Base-by-base conservation (phyloP, 2,797 vertebrate species). In the Bradypodion ventrale region DNA sequence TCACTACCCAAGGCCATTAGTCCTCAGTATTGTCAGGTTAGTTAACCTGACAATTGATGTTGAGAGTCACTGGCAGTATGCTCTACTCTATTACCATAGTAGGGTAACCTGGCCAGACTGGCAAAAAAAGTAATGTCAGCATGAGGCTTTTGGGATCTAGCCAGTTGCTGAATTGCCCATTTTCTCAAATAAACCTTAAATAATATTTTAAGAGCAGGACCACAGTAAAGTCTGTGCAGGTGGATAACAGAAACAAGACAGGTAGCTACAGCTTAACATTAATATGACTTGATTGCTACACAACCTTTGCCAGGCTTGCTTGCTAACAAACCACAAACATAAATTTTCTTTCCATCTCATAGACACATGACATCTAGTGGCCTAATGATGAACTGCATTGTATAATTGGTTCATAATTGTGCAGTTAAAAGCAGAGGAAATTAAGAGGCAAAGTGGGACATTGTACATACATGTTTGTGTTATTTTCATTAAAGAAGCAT, bases 321-420 rank as follows among this genome's bases (percentile, higher is more conserved):
- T 84, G 0, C 37, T 46, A 73, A 80, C 35, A 89, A 81, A 40
- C 27, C 72, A 75, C 62, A 59, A 29, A 0, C 0, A 68, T 23
- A 29, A 32, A 74, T 73, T 82, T 86, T 70, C 52, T 32, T 27
- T 89, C 85, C 89, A 77, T 63, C 56, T 74, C 93, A 89, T 60
- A 81, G 83, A 74, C 88, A 86, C 83, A 78, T 89, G 93, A 93
- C 92, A 94, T 84, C 91, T 92, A 91, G 91, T 66, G 93, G 75
- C 86, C 75, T 32, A 19, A 25, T 8, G 0, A 63, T 35, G 85
- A 89, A 90, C 21, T 83, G 74, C 92, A 86, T 35, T 8, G 35
- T 23, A 21, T 21, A 68, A 75, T 5, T 4, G 12, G 0, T 0
- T 7, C 0, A 6, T 4, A 1, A 9, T 0, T 32, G 5, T n/a